phyloP scores from a whole-genome alignment of 2,113 vertebrate genomes.

The Python bivittatus region DNA sequence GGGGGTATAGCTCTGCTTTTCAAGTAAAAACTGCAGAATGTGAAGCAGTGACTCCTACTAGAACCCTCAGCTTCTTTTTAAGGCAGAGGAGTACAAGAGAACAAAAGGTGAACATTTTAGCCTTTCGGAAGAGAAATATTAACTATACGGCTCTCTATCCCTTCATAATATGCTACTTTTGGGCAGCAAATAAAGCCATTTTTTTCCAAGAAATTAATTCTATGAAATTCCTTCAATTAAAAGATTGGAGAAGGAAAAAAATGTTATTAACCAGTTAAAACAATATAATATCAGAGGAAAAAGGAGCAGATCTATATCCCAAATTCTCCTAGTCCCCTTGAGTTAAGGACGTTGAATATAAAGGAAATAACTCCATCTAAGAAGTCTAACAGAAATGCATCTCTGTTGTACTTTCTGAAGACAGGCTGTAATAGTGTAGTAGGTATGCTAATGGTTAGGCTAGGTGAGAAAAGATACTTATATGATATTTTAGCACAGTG shows the following conservation, averaged over 20 bases:
- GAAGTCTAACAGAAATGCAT: neutral
- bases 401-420: neutral
- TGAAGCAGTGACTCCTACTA: neutral
- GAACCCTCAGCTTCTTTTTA: neutral
- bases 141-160: neutral
- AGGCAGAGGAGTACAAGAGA: neutral
- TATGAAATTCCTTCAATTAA: slow-evolving; percentile 1
- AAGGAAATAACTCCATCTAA: neutral
- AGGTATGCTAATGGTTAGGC: neutral
- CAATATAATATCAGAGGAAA: slow-evolving; percentile 24
- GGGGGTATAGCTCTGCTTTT: neutral
- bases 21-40: slow-evolving; percentile 6
- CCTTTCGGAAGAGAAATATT: neutral
- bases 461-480: neutral
- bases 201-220: slow-evolving; percentile 15
- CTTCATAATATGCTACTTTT: neutral
- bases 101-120: neutral
- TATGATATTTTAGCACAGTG: neutral
- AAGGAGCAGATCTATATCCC: accelerated
- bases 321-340: neutral
- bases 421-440: neutral
- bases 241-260: accelerated
- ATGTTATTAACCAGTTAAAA: slow-evolving; percentile 6
- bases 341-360: neutral
- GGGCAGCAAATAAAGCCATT: neutral